Base-by-base conservation (phyloP, 2,797 vertebrate genomes). In the Sciaenops ocellatus region DNA sequence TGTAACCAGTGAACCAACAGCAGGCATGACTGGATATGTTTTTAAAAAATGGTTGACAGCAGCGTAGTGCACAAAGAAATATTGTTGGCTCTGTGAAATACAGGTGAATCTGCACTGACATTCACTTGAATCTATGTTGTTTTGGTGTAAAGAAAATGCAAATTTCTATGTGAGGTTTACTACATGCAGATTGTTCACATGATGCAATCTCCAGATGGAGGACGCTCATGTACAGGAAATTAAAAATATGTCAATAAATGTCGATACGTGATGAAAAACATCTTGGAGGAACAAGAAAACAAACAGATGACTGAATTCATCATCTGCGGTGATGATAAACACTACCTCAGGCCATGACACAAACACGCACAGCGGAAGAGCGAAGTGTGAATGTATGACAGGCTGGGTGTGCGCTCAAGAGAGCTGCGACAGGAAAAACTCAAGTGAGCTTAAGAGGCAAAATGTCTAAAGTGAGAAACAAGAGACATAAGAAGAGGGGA, bases 401-500 rank as follows among this genome's bases (percentile, higher is more conserved):
- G 68, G 55, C 18, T 41, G 59, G 12, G 38, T 66, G 17, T 71
- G 57, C 47, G 73, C 67, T 70, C 56, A 69, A 48, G 81, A 80
- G 48, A 68, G 75, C 50, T 18, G 73, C 26, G 60, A n/a, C 63
- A 68, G 80, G 63, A 76, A 69, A 46, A 71, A 34, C 62, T 80
- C 69, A 26, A 81, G 73, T 59, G 76, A 82, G 74, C 63, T 76
- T n/a, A 78, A 55, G 84, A 87, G 74, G 79, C 44, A 57, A 69
- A 82, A 54, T 18, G 56, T 71, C 61, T 42, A 41, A 71, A 78
- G 82, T 62, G 69, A 79, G 74, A 79, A 75, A 73, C 52, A 46
- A 62, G 50, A 77, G 47, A 17, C 20, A 5, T 44, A 34, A 72
- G 69, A 67, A 44, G 44, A 76, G 42, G 7, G 24, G 63, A 73